Evolutionary conservation across 35 echinoderm and acorn worm species (phyloP).

Genomic region (Strongylocentrotus purpuratus): DNA sequence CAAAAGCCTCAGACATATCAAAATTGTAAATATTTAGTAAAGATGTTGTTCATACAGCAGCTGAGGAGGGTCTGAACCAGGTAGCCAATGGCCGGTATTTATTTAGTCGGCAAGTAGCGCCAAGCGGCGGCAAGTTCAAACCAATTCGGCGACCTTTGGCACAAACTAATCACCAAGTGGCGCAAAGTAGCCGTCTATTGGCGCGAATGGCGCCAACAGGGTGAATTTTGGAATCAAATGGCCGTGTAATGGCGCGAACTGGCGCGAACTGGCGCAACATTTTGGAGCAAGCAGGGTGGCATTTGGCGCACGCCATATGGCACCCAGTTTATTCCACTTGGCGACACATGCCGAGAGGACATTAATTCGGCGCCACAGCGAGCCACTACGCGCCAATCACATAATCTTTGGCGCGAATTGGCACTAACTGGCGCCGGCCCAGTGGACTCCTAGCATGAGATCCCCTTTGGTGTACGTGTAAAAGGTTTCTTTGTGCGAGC

Average conservation of each 20-base stretch:
- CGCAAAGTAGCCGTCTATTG: constrained; percentile 53
- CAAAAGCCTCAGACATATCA: no score
- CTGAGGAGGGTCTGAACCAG: not conserved
- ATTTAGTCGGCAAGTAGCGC: constrained; percentile 39
- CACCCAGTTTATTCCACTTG: constrained; percentile 57
- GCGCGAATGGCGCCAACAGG: constrained; percentile 27
- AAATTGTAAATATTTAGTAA: constrained; percentile 50
- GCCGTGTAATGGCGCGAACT: constrained; percentile 53
- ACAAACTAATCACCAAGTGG: constrained; percentile 54
- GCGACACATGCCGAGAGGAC: constrained; percentile 49
- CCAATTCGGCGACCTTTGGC: constrained; percentile 49
- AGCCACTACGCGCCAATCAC: constrained; percentile 53
- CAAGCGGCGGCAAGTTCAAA: constrained; percentile 48
- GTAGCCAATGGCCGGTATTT: constrained; percentile 20
- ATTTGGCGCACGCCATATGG: constrained; percentile 54
- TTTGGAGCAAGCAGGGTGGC: constrained; percentile 43
- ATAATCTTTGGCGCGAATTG: constrained; percentile 25
- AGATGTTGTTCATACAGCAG: constrained; percentile 46
- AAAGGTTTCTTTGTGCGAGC: no score
- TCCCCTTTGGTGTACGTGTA: no score
- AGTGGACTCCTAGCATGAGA: constrained; percentile 26
- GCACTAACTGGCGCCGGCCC: constrained; percentile 37
- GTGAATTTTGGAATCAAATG: constrained; percentile 52
- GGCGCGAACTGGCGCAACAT: constrained; percentile 48
- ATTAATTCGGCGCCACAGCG: constrained; percentile 55